Conservation (phyloP, 2,888 invertebrate species). For the Caenorhabditis doughertyi region DNA sequence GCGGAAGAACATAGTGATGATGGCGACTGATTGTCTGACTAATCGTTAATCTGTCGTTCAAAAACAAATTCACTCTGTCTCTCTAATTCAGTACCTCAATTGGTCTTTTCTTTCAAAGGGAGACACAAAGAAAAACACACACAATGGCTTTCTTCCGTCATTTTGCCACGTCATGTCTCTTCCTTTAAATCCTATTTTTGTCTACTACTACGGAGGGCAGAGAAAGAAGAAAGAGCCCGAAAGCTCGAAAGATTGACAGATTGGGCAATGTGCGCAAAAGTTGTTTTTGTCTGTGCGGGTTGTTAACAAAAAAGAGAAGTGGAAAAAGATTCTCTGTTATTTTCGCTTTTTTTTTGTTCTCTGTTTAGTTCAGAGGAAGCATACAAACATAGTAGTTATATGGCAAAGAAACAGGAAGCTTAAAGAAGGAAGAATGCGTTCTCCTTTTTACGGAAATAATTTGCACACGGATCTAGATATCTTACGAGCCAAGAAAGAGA, state of each 20-base stretch:
- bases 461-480: slow-evolving; percentile 2
- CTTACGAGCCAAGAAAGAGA: too few relatives aligned
- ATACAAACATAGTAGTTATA: slow-evolving; percentile 37
- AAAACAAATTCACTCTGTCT: slow-evolving; percentile 8
- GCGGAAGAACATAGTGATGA: background rate
- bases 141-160: too few relatives aligned
- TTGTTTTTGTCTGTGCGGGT: slow-evolving; percentile 27
- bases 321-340: slow-evolving; percentile 41
- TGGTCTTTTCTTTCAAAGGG: background rate
- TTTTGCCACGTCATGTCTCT: slow-evolving; percentile 45
- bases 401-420: background rate
- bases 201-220: background rate
- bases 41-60: slow-evolving; percentile 23
- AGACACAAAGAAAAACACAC: too few relatives aligned
- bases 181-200: slow-evolving; percentile 42
- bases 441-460: background rate
- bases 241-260: slow-evolving; percentile 49
- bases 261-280: slow-evolving; percentile 6
- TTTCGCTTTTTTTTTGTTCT: slow-evolving; percentile 27
- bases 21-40: slow-evolving; percentile 5
- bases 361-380: slow-evolving; percentile 2
- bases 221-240: background rate
- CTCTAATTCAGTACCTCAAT: slow-evolving; percentile 1
- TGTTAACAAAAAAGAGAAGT: slow-evolving; percentile 28
- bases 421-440: background rate